Conservation (phyloP, 2,797 vertebrate species). For the Anolis apletophallus region DNA sequence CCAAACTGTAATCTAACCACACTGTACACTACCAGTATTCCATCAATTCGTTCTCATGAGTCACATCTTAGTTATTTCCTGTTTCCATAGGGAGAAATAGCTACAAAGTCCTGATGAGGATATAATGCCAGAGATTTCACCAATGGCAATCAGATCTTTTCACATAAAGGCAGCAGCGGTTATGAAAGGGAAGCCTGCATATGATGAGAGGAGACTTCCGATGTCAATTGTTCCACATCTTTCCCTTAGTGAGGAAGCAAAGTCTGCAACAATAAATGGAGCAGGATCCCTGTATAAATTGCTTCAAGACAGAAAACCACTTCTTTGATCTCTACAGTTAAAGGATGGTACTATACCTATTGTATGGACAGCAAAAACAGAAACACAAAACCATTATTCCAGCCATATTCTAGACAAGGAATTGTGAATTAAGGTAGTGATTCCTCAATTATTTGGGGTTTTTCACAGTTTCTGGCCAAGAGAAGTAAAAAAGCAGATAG, state of each 20-base stretch:
- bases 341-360: not conserved
- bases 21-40: constrained; percentile 22
- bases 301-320: not conserved
- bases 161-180: not conserved
- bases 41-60: constrained; percentile 39
- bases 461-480: not conserved
- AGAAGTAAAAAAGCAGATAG: not conserved
- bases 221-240: not conserved
- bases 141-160: constrained; percentile 9
- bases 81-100: constrained; percentile 35
- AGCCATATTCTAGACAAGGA: not conserved
- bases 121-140: not conserved
- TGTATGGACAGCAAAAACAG: not conserved
- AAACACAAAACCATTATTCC: not conserved
- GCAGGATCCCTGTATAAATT: not conserved
- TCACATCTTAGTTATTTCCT: constrained; percentile 48
- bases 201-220: not conserved
- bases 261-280: not conserved
- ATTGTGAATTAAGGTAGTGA: not conserved
- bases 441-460: not conserved
- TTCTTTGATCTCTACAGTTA: not conserved
- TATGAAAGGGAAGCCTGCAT: constrained; percentile 8
- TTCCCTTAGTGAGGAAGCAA: not conserved
- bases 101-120: constrained; percentile 1
- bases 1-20: constrained; percentile 31